A percentile compares a stretch with the other conserved stretches of the same genome.
Conservation (phyloP, 2,888 invertebrate genomes). For the Norana najaformis region DNA sequence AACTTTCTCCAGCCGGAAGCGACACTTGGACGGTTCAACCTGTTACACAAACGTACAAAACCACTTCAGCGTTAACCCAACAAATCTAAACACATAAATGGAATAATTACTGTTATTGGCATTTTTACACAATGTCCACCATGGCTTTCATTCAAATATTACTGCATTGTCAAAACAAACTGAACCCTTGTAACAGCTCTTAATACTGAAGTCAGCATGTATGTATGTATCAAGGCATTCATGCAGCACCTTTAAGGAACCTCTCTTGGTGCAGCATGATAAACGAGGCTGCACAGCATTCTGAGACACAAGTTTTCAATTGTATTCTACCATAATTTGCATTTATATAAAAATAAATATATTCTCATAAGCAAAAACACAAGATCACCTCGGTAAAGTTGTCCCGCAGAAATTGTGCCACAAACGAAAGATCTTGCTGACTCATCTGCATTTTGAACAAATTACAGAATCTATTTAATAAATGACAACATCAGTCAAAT, state of each 20-base stretch:
- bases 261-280: not conserved
- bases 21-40: constrained; percentile 37
- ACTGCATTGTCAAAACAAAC: not conserved
- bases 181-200: not conserved
- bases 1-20: constrained; percentile 83
- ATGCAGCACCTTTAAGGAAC: not conserved
- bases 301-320: not conserved
- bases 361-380: constrained; percentile 16
- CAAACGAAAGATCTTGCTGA: constrained; percentile 85
- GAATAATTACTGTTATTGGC: too few relatives aligned
- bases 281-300: not conserved
- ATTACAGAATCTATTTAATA: not conserved
- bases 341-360: not conserved
- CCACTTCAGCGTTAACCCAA: not conserved
- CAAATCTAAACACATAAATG: not conserved
- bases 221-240: too few relatives aligned
- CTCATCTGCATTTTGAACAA: constrained; percentile 66
- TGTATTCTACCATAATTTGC: too few relatives aligned
- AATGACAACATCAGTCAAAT: too few relatives aligned
- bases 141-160: not conserved
- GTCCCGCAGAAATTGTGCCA: constrained; percentile 81
- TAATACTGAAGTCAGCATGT: too few relatives aligned
- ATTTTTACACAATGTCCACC: not conserved
- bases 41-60: not conserved
- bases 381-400: constrained; percentile 72